phyloP scores from a whole-genome alignment of 2,888 invertebrate genomes.

The Argyresthia goedartella region DNA sequence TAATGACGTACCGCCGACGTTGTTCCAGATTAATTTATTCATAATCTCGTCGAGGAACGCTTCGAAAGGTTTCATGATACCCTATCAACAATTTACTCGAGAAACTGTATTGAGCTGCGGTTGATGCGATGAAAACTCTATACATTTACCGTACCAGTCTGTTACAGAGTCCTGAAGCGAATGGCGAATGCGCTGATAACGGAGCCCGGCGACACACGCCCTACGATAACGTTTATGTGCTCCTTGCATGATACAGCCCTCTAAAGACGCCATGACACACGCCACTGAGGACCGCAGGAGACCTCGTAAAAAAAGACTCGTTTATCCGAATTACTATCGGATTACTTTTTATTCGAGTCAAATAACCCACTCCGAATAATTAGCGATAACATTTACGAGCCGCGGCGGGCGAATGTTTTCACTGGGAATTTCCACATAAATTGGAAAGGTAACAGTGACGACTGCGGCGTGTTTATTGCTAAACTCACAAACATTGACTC shows the following conservation, averaged over 20 bases:
- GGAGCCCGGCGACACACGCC: conserved; percentile 34
- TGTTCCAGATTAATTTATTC: conserved; percentile 46
- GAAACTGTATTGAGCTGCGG: background rate
- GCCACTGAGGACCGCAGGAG: conserved; percentile 35
- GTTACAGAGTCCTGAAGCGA: conserved; percentile 23
- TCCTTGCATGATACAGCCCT: conserved; percentile 48
- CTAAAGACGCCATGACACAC: conserved; percentile 39
- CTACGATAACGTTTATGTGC: conserved; percentile 41
- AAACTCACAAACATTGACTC: conserved; percentile 67
- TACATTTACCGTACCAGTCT: background rate
- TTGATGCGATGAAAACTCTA: background rate
- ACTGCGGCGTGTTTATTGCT: conserved; percentile 52
- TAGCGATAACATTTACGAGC: conserved; percentile 37
- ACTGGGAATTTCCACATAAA: conserved; percentile 35
- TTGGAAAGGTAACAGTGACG: conserved; percentile 42
- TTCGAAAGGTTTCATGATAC: background rate
- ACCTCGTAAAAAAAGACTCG: conserved; percentile 46
- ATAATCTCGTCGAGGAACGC: conserved; percentile 25
- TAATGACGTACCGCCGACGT: conserved; percentile 58
- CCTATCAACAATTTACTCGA: background rate
- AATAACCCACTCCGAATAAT: conserved; percentile 48
- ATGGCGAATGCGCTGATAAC: conserved; percentile 24
- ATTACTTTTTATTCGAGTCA: conserved; percentile 47
- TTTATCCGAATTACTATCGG: conserved; percentile 51
- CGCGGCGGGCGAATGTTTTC: conserved; percentile 13